Percentiles rank a stretch among this genome's conserved stretches.
These are phyloP conservation scores for Lagenorhynchus albirostris DNA, from an alignment of 2,113 vertebrate species.

Conservation along the genomic window DNA sequence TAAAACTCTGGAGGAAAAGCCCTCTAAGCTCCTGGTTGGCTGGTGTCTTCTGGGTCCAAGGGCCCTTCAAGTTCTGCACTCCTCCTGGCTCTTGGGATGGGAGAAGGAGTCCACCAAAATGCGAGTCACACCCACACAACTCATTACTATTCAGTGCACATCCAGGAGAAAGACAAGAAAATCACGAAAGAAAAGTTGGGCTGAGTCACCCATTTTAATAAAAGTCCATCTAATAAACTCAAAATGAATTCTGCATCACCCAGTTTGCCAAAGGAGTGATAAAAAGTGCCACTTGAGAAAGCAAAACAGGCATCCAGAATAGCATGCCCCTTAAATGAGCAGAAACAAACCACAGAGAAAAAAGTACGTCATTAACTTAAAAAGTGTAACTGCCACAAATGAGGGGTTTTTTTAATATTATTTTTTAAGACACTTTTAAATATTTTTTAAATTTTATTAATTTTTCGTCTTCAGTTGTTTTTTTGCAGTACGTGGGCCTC, in stretches of 20 bases:
- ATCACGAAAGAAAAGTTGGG: background rate
- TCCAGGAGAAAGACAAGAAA: background rate
- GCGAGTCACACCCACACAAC: background rate
- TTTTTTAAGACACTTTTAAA: no score
- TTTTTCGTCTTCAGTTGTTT: no score
- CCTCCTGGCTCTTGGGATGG: background rate
- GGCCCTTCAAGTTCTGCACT: no score
- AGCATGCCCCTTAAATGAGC: background rate
- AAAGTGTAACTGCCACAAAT: background rate
- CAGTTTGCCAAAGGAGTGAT: background rate
- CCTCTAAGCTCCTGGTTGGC: background rate
- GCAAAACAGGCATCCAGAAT: background rate
- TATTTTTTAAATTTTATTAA: no score
- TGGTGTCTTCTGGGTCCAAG: background rate
- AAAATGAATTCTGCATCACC: conserved; percentile 24
- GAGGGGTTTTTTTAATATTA: no score
- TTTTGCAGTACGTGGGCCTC: no score
- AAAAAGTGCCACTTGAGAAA: background rate
- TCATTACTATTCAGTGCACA: background rate
- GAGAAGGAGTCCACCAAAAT: background rate
- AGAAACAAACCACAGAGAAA: background rate
- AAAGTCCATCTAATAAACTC: background rate
- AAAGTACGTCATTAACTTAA: background rate
- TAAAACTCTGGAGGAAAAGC: background rate
- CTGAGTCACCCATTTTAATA: background rate